phyloP scores from a whole-genome alignment of 2,113 vertebrate species.

The Circaetus cinerascens region DNA sequence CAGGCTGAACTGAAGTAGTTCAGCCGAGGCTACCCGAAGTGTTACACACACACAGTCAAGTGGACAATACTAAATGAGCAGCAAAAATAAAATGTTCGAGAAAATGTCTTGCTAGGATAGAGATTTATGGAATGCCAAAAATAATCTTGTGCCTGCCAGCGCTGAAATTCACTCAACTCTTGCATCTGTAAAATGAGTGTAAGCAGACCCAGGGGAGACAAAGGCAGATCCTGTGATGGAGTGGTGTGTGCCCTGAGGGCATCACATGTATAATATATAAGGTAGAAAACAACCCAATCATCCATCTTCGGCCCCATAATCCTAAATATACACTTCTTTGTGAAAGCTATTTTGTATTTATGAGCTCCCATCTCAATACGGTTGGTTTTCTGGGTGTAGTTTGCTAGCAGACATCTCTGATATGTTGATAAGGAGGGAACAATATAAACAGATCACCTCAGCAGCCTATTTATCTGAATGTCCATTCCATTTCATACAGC shows the following conservation, averaged over 20 bases:
- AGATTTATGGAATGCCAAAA: not conserved
- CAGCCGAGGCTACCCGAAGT: not conserved
- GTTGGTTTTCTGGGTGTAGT: not conserved
- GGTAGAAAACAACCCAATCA: not conserved
- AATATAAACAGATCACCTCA: not conserved
- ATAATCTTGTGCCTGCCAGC: not conserved
- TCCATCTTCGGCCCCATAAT: not conserved
- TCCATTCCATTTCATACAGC: not conserved
- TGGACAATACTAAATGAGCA: not conserved
- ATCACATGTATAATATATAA: not conserved
- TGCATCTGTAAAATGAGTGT: not conserved
- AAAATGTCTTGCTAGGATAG: not conserved
- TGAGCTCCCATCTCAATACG: not conserved
- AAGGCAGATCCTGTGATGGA: not conserved
- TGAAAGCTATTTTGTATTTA: not conserved
- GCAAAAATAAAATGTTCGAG: not conserved
- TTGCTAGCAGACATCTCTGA: not conserved
- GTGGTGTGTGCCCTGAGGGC: fast-evolving
- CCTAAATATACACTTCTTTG: not conserved
- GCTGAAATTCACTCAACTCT: not conserved
- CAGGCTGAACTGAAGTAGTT: not conserved
- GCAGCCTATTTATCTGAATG: not conserved
- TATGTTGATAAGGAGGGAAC: not conserved
- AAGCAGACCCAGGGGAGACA: not conserved
- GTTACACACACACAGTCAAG: not conserved